Evolutionary conservation across 2,113 vertebrate species (phyloP).

Genomic region (Procavia capensis): DNA sequence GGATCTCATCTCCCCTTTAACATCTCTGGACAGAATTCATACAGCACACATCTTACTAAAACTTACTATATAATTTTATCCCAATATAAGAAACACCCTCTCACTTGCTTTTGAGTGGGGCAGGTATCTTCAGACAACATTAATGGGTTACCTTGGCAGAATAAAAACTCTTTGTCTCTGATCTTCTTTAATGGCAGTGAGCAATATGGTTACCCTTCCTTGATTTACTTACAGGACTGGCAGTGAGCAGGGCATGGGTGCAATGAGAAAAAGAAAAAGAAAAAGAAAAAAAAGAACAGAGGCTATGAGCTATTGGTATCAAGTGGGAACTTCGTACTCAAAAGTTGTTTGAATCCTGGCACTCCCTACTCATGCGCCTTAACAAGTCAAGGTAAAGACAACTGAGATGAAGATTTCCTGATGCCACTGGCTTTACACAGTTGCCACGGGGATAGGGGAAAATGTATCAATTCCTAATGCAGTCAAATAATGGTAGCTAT

Average conservation of each 20-base stretch:
- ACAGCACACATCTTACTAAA: neutral
- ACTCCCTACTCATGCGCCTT: neutral
- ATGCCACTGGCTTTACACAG: neutral
- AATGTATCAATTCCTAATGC: neutral
- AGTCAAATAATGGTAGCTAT: neutral
- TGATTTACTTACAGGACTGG: neutral
- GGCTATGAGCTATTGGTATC: neutral
- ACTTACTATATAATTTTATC: neutral
- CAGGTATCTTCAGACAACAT: neutral
- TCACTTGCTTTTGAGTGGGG: neutral
- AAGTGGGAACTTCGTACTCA: fast-evolving
- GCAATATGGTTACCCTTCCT: neutral
- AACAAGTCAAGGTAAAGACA: neutral
- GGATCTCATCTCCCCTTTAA: neutral
- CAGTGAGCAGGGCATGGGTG: neutral
- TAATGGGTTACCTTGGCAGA: too few species aligned
- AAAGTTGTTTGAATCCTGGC: neutral
- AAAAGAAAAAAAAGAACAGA: neutral
- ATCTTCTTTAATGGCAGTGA: neutral
- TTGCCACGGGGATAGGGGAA: neutral
- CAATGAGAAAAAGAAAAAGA: neutral
- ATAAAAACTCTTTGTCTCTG: neutral
- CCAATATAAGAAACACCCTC: neutral
- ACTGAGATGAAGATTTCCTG: neutral
- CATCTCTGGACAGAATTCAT: neutral